Percentiles rank a stretch among this genome's conserved stretches.
These are phyloP conservation scores for Chrysomela aeneicollis DNA, from an alignment of 2,888 invertebrate species.

Conservation along the genomic window DNA sequence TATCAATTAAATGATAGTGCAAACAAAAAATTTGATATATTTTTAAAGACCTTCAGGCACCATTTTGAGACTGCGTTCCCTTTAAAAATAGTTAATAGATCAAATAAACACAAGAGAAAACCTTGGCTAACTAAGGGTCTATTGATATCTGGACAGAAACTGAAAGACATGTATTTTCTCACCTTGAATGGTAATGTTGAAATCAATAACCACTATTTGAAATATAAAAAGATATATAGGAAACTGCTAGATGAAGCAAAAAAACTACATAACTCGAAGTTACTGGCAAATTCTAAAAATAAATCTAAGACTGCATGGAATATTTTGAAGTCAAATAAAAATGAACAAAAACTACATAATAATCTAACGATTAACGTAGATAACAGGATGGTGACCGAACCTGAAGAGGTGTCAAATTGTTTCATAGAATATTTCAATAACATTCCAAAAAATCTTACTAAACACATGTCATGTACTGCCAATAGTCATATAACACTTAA, in stretches of 20 bases:
- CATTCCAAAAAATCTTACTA: not conserved
- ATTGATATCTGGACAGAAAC: constrained; percentile 9
- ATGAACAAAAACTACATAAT: not conserved
- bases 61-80: constrained; percentile 1
- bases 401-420: too few species aligned
- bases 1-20: too few species aligned
- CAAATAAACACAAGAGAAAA: constrained; percentile 1
- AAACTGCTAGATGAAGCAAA: not conserved
- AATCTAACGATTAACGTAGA: not conserved
- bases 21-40: not conserved
- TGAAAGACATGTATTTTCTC: too few species aligned
- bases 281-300: too few species aligned
- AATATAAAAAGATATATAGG: not conserved
- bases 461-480: not conserved
- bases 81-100: not conserved
- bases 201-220: not conserved
- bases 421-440: too few species aligned
- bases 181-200: not conserved
- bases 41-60: not conserved
- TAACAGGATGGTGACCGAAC: too few species aligned
- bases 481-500: not conserved
- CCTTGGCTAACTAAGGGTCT: constrained; percentile 8
- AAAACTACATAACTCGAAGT: not conserved
- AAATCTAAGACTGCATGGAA: too few species aligned
- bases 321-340: not conserved